Conservation (phyloP, 2,113 vertebrate genomes). For the Rhegmatorhina hoffmannsi region DNA sequence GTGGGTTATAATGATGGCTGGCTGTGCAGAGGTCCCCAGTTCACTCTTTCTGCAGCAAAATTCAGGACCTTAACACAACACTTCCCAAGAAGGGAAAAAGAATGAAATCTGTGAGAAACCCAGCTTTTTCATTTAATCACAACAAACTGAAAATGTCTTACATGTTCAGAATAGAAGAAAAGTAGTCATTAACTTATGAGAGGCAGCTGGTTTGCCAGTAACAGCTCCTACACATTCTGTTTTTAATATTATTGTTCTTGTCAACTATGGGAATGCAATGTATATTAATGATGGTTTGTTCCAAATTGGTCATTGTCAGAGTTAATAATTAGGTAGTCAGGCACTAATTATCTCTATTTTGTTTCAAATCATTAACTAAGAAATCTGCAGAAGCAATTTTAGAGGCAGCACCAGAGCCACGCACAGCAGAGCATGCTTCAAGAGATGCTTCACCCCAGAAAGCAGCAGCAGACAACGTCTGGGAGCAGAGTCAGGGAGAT, state of each 20-base stretch:
- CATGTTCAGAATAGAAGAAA: slow-evolving; percentile 12
- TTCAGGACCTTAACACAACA: neutral
- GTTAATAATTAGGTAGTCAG: slow-evolving; percentile 61
- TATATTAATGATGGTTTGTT: slow-evolving; percentile 54
- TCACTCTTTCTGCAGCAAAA: neutral
- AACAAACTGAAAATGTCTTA: slow-evolving; percentile 14
- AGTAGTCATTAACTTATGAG: slow-evolving; percentile 49
- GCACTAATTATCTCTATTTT: slow-evolving; percentile 64
- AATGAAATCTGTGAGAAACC: neutral
- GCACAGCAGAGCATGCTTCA: neutral
- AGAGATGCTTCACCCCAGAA: neutral
- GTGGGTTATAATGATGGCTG: neutral
- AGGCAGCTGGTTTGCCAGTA: slow-evolving; percentile 60
- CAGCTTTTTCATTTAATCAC: neutral
- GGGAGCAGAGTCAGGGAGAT: neutral
- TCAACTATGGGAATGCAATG: slow-evolving; percentile 42
- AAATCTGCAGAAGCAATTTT: slow-evolving; percentile 39
- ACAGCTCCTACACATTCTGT: slow-evolving; percentile 4
- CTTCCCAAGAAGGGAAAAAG: neutral
- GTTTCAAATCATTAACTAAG: slow-evolving; percentile 49
- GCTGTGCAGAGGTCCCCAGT: neutral
- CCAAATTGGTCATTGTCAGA: slow-evolving; percentile 42
- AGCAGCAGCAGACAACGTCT: neutral
- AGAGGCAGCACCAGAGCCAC: neutral
- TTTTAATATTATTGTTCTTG: slow-evolving; percentile 63